phyloP scores from a whole-genome alignment of 2,113 vertebrate genomes.

The Ptychochromis oligacanthus region DNA sequence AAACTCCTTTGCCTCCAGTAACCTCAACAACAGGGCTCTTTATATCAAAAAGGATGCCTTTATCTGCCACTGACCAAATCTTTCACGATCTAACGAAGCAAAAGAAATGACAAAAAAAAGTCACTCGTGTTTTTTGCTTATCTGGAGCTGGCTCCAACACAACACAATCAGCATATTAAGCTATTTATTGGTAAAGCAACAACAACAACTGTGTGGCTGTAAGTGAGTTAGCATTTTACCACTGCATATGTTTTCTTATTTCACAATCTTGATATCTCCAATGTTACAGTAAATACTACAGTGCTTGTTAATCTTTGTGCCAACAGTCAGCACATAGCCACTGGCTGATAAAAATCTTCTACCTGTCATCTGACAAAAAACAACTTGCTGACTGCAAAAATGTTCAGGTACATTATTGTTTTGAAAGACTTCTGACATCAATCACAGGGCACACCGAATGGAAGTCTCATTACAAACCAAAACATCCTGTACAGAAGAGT shows the following conservation, averaged over 20 bases:
- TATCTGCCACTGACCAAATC: neutral
- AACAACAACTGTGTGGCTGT: neutral
- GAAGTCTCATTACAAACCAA: slow-evolving; percentile 8
- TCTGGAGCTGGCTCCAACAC: neutral
- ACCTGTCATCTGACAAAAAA: neutral
- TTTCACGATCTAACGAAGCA: neutral
- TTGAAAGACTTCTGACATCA: slow-evolving; percentile 1
- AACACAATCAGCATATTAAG: neutral
- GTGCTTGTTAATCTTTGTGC: neutral
- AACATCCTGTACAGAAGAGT: neutral
- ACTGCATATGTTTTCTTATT: neutral
- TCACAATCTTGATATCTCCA: neutral
- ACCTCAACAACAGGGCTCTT: slow-evolving; percentile 8
- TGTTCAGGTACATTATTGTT: slow-evolving; percentile 4
- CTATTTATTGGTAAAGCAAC: neutral
- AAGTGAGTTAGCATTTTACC: neutral
- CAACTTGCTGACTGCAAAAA: slow-evolving; percentile 1
- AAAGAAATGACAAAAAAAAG: neutral
- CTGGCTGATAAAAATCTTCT: neutral
- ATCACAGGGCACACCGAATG: neutral
- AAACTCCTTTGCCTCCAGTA: neutral
- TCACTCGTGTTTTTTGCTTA: neutral
- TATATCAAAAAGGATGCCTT: neutral
- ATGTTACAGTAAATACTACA: neutral
- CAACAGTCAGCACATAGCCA: neutral